Conservation (phyloP, 1,140 invertebrate species). For the Diabrotica undecimpunctata region DNA sequence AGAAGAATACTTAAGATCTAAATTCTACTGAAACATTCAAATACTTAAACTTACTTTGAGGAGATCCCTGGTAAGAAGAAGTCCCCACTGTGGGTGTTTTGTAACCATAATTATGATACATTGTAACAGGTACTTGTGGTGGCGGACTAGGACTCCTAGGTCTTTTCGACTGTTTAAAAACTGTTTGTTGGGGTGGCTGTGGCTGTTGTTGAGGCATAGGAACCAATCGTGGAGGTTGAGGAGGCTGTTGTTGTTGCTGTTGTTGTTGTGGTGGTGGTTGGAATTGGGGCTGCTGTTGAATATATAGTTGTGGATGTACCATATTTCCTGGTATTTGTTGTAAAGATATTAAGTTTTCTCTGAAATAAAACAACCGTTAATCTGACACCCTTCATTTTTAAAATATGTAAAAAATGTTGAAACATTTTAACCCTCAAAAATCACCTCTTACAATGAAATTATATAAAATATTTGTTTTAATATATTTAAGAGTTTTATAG, state of each 20-base stretch:
- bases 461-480: too few relatives aligned
- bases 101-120: constrained; percentile 55
- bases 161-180: constrained; percentile 57
- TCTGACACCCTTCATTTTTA: too few relatives aligned
- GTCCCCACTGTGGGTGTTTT: constrained; percentile 51
- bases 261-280: constrained; percentile 23
- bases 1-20: too few relatives aligned
- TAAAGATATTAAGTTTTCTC: constrained; percentile 43
- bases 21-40: too few relatives aligned
- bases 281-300: constrained; percentile 38
- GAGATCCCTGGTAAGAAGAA: constrained; percentile 48
- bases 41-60: constrained; percentile 52
- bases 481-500: too few relatives aligned
- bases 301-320: constrained; percentile 50
- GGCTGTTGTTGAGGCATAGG: constrained; percentile 23
- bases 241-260: constrained; percentile 24
- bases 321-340: constrained; percentile 57
- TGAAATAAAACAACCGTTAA: constrained; percentile 24
- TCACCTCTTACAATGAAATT: too few relatives aligned
- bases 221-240: constrained; percentile 20
- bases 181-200: constrained; percentile 20
- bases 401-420: too few relatives aligned
- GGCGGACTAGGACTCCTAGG: constrained; percentile 65
- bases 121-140: constrained; percentile 47
- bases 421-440: too few relatives aligned